Evolutionary conservation across 2,888 invertebrate species (phyloP).

Genomic region (Heteropelma amictum): DNA sequence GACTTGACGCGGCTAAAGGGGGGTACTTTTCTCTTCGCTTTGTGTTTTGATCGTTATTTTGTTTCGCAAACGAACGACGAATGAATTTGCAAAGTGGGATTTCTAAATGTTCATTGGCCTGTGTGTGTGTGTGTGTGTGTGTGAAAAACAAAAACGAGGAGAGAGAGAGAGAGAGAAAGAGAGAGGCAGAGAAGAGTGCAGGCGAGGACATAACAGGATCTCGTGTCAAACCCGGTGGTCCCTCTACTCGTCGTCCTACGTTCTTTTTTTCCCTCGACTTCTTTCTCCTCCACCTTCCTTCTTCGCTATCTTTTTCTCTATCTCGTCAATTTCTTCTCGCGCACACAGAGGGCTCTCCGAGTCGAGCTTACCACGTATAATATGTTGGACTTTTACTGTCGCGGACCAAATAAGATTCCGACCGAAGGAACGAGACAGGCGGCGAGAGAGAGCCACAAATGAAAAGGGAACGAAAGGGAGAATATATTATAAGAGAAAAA

Average conservation of each 20-base stretch:
- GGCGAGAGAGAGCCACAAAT: constrained; percentile 2
- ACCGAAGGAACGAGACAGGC: neutral
- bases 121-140: neutral
- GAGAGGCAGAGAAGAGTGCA: too few species aligned
- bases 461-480: neutral
- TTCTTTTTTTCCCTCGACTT: constrained; percentile 40
- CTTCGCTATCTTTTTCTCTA: constrained; percentile 42
- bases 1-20: too few species aligned
- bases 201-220: constrained; percentile 74
- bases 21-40: neutral
- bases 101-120: neutral
- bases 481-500: neutral
- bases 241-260: constrained; percentile 59
- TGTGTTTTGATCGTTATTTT: neutral
- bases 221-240: constrained; percentile 73
- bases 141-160: constrained; percentile 16
- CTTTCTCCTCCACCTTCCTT: constrained; percentile 39
- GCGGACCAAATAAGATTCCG: constrained; percentile 16
- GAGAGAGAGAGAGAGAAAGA: constrained; percentile 60
- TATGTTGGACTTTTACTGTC: constrained; percentile 50
- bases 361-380: constrained; percentile 41
- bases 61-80: constrained; percentile 4
- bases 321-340: constrained; percentile 50
- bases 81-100: constrained; percentile 24
- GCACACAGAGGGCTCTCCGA: constrained; percentile 23